phyloP scores from a whole-genome alignment of 2,113 vertebrate species.

The Paracanthobrama guichenoti region DNA sequence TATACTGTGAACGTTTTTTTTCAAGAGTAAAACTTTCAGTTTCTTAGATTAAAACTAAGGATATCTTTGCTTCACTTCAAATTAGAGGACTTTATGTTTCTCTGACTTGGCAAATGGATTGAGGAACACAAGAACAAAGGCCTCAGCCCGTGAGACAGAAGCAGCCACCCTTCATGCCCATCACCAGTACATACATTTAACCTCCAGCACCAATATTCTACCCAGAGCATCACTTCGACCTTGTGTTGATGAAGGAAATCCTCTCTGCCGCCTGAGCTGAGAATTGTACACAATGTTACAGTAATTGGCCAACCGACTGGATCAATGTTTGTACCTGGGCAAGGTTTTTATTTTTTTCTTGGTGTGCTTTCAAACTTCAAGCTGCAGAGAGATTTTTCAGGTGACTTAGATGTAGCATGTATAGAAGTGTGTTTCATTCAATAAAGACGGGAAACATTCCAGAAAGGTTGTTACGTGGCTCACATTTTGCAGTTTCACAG shows the following conservation, averaged over 20 bases:
- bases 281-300: constrained; percentile 20
- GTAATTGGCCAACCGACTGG: constrained; percentile 19
- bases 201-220: constrained; percentile 7
- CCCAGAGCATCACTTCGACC: constrained; percentile 7
- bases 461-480: background rate
- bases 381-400: background rate
- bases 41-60: constrained; percentile 9
- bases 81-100: background rate
- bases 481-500: too few species aligned
- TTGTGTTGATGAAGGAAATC: constrained; percentile 33
- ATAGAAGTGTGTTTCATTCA: background rate
- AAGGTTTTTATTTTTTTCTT: constrained; percentile 20
- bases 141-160: constrained; percentile 7
- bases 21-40: background rate
- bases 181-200: constrained; percentile 1
- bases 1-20: background rate
- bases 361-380: background rate
- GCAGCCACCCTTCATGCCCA: background rate
- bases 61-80: constrained; percentile 35
- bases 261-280: constrained; percentile 8
- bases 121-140: background rate
- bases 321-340: constrained; percentile 23
- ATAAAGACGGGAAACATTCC: background rate
- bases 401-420: background rate
- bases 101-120: constrained; percentile 1